These are phyloP conservation scores for Platalea minor DNA, from an alignment of 2,797 vertebrate species.

Conservation along the genomic window DNA sequence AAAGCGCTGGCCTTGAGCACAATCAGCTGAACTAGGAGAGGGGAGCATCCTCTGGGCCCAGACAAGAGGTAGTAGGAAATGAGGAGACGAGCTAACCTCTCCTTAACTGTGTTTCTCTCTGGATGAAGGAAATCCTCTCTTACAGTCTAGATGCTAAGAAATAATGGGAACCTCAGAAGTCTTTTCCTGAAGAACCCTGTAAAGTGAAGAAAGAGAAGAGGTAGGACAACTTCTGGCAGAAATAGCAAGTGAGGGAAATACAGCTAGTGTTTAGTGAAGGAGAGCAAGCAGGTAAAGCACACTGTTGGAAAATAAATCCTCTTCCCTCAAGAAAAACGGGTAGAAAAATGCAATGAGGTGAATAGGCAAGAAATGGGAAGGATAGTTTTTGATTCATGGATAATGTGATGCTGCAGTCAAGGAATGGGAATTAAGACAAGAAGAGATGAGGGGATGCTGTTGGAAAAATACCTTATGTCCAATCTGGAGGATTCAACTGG, in stretches of 20 bases:
- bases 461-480: background rate
- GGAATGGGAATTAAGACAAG: background rate
- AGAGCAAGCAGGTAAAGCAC: background rate
- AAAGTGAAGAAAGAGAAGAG: background rate
- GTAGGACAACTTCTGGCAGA: background rate
- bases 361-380: background rate
- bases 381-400: background rate
- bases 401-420: background rate
- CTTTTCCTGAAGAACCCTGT: background rate
- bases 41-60: background rate
- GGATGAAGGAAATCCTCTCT: background rate
- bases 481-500: background rate
- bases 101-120: background rate
- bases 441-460: background rate
- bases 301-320: background rate
- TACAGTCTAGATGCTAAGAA: background rate
- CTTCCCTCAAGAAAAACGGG: background rate
- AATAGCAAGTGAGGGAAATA: background rate
- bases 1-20: background rate
- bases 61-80: background rate
- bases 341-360: background rate
- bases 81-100: background rate
- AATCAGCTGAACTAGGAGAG: background rate
- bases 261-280: background rate
- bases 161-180: background rate